Base-by-base conservation (phyloP, 2,797 vertebrate genomes). In the Protosalanx chinensis region DNA sequence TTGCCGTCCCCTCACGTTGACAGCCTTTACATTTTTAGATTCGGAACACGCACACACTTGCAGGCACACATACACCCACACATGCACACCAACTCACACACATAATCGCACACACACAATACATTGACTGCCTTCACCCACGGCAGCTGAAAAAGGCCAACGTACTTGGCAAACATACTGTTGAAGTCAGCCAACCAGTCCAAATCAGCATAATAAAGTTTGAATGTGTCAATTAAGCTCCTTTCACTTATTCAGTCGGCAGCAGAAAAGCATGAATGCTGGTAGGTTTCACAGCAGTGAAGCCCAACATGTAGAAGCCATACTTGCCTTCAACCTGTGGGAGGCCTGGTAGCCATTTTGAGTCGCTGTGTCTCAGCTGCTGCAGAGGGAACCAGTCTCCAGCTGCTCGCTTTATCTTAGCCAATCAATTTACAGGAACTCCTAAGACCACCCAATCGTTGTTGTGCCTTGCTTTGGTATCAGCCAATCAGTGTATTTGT, bases 401-500 rank as follows among this genome's bases (percentile, higher is more conserved):
- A 76, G 60, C 78, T 86, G 83, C 78, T 74, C 78, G 78, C 58
- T 59, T 23, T 23, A 10, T 23, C 79, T 83, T 78, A 74, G 84
- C 82, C 88, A 91, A 87, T 89, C 90, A 87, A 76, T 81, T 66
- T 79, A 74, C 85, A 86, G 85, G 90, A 89, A 80, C 68, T 81
- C 75, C 6, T 70, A 65, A 59, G 74, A 84, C 82, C 80, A 74
- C 85, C 76, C 79, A 62, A 81, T 83, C 83, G 72, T 74, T 63
- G 79, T 78, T 74, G 70, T 70, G 73, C 78, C 78, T 69, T 74
- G 83, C 15, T 79, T 79, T 83, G 72, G 79, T 79, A 77, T 84
- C 80, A 76, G 78, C 86, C 90, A 90, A 89, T 91, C 89, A 90
- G 82, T 71, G 88, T 75, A 80, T 84, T 89, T 88, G 89, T 91